Percentiles rank a stretch among this genome's conserved stretches.
Conservation (phyloP, 1,140 invertebrate species). For the Ericerus pela region DNA sequence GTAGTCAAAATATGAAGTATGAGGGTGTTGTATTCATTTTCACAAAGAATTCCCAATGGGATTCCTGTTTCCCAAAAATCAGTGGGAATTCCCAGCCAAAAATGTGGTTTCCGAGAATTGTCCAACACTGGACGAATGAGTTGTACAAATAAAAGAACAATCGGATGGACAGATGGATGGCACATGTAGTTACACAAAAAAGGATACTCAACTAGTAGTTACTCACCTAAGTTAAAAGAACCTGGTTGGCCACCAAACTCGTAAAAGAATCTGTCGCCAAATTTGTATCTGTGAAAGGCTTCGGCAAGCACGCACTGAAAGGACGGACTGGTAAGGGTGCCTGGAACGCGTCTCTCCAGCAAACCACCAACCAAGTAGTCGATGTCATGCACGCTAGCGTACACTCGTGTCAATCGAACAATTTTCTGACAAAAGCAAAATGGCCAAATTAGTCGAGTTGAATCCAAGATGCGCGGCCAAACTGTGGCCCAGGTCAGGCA, state of each 20-base stretch:
- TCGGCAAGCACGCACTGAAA: constrained; percentile 77
- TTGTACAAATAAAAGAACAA: neutral
- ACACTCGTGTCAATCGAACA: constrained; percentile 30
- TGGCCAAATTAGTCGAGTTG: too few species aligned
- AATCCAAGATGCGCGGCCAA: too few species aligned
- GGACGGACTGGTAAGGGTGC: constrained; percentile 69
- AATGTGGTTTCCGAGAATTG: too few species aligned
- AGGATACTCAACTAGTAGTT: neutral
- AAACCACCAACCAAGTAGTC: constrained; percentile 85
- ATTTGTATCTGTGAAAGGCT: constrained; percentile 69
- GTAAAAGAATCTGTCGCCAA: constrained; percentile 69
- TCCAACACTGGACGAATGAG: neutral
- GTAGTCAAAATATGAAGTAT: too few species aligned
- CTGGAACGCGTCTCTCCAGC: constrained; percentile 62
- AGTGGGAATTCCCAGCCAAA: too few species aligned
- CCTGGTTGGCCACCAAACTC: constrained; percentile 49
- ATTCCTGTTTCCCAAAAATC: too few species aligned
- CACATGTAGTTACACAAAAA: neutral
- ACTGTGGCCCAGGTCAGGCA: too few species aligned
- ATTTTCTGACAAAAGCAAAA: constrained; percentile 13
- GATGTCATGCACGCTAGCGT: constrained; percentile 64
- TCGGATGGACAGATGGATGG: too few species aligned
- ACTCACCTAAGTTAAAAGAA: constrained; percentile 52
- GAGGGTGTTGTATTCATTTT: too few species aligned
- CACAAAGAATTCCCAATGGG: too few species aligned